These are phyloP conservation scores for Hypolimnas misippus DNA, from an alignment of 2,888 invertebrate genomes.

Conservation along the genomic window DNA sequence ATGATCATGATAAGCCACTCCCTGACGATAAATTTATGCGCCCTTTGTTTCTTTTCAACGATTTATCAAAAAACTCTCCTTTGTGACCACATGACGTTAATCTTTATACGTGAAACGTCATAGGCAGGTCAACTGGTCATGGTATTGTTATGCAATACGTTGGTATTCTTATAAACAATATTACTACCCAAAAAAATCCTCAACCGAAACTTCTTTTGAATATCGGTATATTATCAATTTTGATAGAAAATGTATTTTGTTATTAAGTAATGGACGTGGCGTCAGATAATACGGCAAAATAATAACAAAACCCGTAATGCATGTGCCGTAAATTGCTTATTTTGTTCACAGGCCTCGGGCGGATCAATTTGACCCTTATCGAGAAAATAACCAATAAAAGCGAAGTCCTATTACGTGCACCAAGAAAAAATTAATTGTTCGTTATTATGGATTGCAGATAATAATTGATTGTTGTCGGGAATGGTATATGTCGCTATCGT, in stretches of 20 bases:
- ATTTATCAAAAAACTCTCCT: conserved; percentile 75
- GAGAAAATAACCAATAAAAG: conserved; percentile 78
- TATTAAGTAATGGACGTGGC: conserved; percentile 2
- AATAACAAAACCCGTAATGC: conserved; percentile 71
- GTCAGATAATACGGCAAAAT: conserved; percentile 16
- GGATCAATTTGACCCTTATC: conserved; percentile 77
- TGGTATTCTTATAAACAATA: neutral
- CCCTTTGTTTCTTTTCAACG: conserved; percentile 80
- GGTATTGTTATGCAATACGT: conserved; percentile 8
- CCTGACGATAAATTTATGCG: conserved; percentile 76
- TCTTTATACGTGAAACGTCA: conserved; percentile 48
- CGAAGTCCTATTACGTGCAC: conserved; percentile 68
- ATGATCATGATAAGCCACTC: conserved; percentile 68
- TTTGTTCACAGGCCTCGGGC: conserved; percentile 75
- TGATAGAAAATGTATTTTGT: neutral
- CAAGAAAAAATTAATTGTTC: conserved; percentile 76
- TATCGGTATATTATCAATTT: neutral
- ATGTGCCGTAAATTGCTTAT: conserved; percentile 72
- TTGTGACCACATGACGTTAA: conserved; percentile 51
- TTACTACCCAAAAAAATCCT: no score
- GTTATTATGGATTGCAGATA: conserved; percentile 77
- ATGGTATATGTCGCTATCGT: conserved; percentile 62
- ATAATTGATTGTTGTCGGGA: conserved; percentile 69
- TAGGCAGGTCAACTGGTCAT: conserved; percentile 59
- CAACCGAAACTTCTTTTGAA: no score